Evolutionary conservation across 1,140 invertebrate genomes (phyloP).

Genomic region (Musca vetustissima): DNA sequence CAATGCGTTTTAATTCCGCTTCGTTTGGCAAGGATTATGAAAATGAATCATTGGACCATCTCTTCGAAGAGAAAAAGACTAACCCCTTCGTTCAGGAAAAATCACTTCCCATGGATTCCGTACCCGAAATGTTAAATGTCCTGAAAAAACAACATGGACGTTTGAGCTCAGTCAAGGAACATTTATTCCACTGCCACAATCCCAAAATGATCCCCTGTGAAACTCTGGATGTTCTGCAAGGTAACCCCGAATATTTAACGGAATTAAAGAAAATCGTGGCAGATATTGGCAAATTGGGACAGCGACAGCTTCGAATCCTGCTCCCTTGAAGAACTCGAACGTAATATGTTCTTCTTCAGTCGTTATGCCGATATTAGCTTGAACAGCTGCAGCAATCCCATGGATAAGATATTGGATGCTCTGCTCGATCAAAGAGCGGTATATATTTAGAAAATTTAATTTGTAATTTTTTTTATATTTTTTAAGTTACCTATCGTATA

Average conservation of each 20-base stretch:
- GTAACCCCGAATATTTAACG: too few relatives aligned
- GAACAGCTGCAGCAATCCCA: constrained; percentile 45
- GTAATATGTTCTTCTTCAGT: too few relatives aligned
- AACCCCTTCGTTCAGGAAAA: constrained; percentile 38
- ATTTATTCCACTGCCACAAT: constrained; percentile 36
- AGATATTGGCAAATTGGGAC: too few relatives aligned
- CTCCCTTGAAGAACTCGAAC: constrained; percentile 40
- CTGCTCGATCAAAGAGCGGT: constrained; percentile 39
- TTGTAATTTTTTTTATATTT: constrained; percentile 9
- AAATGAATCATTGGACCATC: constrained; percentile 42
- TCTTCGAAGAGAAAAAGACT: constrained; percentile 36
- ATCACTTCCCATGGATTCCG: constrained; percentile 40
- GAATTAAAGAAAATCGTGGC: too few relatives aligned
- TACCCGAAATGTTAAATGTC: too few relatives aligned
- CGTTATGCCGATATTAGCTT: constrained; percentile 50
- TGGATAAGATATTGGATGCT: constrained; percentile 46
- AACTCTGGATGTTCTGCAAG: too few relatives aligned
- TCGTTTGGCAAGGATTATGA: constrained; percentile 41
- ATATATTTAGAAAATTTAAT: neutral
- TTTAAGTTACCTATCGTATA: too few relatives aligned
- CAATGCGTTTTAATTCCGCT: constrained; percentile 14
- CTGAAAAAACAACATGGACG: too few relatives aligned
- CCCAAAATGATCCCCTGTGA: too few relatives aligned
- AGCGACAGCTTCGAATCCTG: constrained; percentile 37
- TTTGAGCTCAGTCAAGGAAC: too few relatives aligned